A percentile compares a stretch with the other conserved stretches of the same genome.
Conservation (phyloP, 2,888 invertebrate species). For the Athetis lepigone region DNA sequence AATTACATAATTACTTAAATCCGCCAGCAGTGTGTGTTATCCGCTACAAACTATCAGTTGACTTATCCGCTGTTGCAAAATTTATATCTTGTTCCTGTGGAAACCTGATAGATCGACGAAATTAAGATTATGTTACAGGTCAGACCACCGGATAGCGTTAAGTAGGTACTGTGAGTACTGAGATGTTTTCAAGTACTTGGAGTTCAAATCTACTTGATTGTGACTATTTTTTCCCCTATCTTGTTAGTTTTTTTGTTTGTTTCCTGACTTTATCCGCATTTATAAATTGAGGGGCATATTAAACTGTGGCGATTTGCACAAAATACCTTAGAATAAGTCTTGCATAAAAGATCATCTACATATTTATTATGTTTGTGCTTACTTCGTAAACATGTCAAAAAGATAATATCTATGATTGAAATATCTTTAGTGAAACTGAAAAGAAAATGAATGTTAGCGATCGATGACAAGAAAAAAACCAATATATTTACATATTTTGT, state of each 20-base stretch:
- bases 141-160: constrained; percentile 5
- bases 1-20: constrained; percentile 16
- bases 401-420: constrained; percentile 30
- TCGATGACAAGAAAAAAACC: constrained; percentile 16
- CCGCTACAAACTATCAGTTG: constrained; percentile 10
- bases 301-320: background rate
- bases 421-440: constrained; percentile 46
- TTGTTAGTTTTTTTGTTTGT: no score
- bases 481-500: constrained; percentile 14
- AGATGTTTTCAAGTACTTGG: no score
- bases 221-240: no score
- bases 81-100: constrained; percentile 37
- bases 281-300: background rate
- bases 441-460: constrained; percentile 22
- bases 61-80: constrained; percentile 22
- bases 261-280: background rate
- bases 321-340: constrained; percentile 12
- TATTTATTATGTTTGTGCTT: background rate
- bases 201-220: no score
- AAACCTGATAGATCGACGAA: constrained; percentile 36
- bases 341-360: constrained; percentile 18
- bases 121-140: constrained; percentile 25
- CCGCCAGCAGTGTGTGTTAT: background rate
- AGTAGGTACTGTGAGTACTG: no score
- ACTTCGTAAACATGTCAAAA: constrained; percentile 21